Evolutionary conservation across 1,140 invertebrate species (phyloP).

Genomic region (Gonioctena quinquepunctata): DNA sequence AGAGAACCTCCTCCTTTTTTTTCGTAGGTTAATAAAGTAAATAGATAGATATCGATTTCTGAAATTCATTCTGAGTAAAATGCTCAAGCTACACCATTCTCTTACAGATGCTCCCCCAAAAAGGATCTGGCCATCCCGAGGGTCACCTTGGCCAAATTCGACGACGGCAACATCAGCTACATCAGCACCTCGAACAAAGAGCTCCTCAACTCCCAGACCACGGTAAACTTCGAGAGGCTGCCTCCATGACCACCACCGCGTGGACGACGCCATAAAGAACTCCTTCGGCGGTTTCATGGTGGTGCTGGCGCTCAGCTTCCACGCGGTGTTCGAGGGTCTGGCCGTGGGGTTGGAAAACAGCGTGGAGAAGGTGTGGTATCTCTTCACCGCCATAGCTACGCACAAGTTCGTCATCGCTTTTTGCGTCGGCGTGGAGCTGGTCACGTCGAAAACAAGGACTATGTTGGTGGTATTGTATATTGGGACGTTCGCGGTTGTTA

Average conservation of each 20-base stretch:
- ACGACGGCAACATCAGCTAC: conserved; percentile 44
- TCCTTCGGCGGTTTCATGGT: conserved; percentile 67
- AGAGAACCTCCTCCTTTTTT: too few species aligned
- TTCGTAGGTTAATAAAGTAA: too few species aligned
- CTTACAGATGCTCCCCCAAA: conserved; percentile 40
- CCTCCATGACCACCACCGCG: conserved; percentile 34
- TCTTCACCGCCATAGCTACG: conserved; percentile 81
- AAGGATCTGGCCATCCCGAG: conserved; percentile 48
- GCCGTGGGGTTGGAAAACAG: conserved; percentile 75
- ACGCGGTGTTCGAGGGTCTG: conserved; percentile 81
- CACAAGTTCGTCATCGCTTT: conserved; percentile 91
- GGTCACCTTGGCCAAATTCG: conserved; percentile 48
- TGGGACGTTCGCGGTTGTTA: conserved; percentile 77
- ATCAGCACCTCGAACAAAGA: conserved; percentile 47
- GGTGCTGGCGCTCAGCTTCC: conserved; percentile 77
- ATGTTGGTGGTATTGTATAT: conserved; percentile 70
- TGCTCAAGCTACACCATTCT: too few species aligned
- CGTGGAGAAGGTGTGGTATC: conserved; percentile 66
- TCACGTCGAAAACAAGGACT: conserved; percentile 67
- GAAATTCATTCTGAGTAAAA: too few species aligned
- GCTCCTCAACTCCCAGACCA: conserved; percentile 41
- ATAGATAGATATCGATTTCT: too few species aligned
- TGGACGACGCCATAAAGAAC: conserved; percentile 44
- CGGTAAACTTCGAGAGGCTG: conserved; percentile 32
- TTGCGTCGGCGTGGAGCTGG: conserved; percentile 80